Evolutionary conservation across 2,113 vertebrate species (phyloP), one percentile per base, ranked within the genome.

Genomic region (Mirza zaza): DNA sequence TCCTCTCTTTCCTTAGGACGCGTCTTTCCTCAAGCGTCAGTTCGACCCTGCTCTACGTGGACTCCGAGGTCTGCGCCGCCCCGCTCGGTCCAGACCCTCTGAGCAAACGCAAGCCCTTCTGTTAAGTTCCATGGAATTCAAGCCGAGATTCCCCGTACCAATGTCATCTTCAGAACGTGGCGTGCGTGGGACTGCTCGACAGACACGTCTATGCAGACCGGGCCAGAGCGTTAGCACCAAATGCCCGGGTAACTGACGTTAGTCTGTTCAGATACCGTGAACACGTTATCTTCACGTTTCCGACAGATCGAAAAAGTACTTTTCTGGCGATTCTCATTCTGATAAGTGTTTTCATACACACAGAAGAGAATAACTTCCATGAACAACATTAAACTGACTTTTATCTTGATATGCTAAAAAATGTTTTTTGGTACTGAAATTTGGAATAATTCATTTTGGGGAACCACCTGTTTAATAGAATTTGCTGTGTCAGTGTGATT

Each of bases 321-420:
- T 95, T 90, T 79, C 80, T 34, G 15, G 20, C 68, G 25, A 17
- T 81, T 42, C 27, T 73, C 8, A 77, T 55, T 79, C 52, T 89
- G 45, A 86, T 82, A 87, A 93, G 59, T 84, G 36, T 96, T 95
- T 80, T 80, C 59, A 67, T 80, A 57, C 5, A 42, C 13, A 82
- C 17, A 25, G 50, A 34, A 91, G 94, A 70, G 11, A 83, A 48
- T 50, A 73, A 23, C 11, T 90, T 86, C 81, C 27, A 50, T 79
- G 75, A 59, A 71, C 77, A 82, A 84, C 17, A 17, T 63, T 27
- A 67, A 12, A 6, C 36, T 80, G 36, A 59, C 57, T 96, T 70
- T 83, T 55, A 71, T 25, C 48, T 90, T 42, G 67, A 21, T 71
- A 59, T 42, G 59, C 48, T 93, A 32, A 93, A 90, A 90, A 63